Evolutionary conservation across 92 coral and sea anemone genomes (phyloP), one percentile per base, ranked within the genome.

Genomic region (Ricordea florida): DNA sequence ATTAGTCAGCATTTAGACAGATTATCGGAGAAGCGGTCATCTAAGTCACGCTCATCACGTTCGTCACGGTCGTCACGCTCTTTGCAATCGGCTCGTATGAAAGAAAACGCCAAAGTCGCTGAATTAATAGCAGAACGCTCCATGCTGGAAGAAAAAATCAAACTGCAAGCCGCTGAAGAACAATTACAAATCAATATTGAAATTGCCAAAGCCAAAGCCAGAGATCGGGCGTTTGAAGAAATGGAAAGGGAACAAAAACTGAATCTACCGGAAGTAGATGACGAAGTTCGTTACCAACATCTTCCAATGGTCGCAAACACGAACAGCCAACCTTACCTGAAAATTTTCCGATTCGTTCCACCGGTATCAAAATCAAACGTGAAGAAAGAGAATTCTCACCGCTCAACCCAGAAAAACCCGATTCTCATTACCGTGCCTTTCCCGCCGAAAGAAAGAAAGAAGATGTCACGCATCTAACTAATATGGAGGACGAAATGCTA

Each of bases 81-180:
- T 22, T 55, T 40, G 34, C 63, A 42, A 10, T 56, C 43, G 11
- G 63, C 63, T 29, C 63, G 63, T 31, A 29, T 56, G 41, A 56
- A 56, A 56, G 61, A 53, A 53, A 53, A 53, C 13, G 61, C 61
- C 18, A 53, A 53, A 26, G 36, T 53, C 61, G 61, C 61, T 23
- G 61, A 53, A 53, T 26, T 53, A 53, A 46, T 46, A 27, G 53
- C 53, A 46, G n/a, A 46, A 46, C 61, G 61, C 18, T 53, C 61
- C 18, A 2, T 32, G 63, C 25, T 32, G 15, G 20, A 31, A 13
- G 63, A 56, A 29, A 56, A 56, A 56, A 13, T 56, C 41, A 29
- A 56, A 31, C 3, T 56, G 40, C 63, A 56, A 56, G 63, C 41
- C 63, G 63, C 63, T 56, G n/a, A n/a, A n/a, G n/a, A n/a, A n/a